A percentile compares a stretch with the other conserved stretches of the same genome.
These are phyloP conservation scores for Drosophila diplacantha DNA, from an alignment of 2,888 invertebrate species.

Conservation along the genomic window DNA sequence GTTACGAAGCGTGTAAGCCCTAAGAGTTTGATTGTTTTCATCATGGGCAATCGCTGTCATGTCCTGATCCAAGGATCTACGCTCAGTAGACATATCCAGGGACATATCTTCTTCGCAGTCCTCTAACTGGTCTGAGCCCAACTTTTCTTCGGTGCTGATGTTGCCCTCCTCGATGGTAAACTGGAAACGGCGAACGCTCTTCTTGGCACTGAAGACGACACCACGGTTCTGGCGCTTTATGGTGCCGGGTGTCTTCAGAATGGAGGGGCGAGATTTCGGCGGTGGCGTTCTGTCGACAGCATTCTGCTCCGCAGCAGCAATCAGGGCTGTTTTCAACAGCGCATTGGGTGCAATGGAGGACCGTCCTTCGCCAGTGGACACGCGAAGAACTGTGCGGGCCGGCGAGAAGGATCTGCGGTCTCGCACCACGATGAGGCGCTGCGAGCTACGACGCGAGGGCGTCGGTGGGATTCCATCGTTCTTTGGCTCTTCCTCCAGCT, in stretches of 20 bases:
- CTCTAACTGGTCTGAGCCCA: constrained; percentile 38
- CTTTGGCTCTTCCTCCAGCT: constrained; percentile 39
- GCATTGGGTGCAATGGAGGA: constrained; percentile 26
- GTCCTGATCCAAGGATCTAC: constrained; percentile 7
- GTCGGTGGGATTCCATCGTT: background rate
- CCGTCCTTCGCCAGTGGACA: constrained; percentile 39
- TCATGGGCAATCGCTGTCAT: background rate
- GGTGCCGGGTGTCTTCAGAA: constrained; percentile 75
- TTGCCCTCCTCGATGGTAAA: constrained; percentile 65
- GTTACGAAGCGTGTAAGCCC: constrained; percentile 48
- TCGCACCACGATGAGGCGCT: constrained; percentile 46
- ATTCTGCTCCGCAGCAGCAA: constrained; percentile 43
- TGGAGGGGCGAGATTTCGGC: constrained; percentile 59
- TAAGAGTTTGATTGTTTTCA: constrained; percentile 2
- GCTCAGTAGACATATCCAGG: constrained; percentile 25
- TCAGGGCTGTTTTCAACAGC: constrained; percentile 49
- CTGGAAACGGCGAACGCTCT: constrained; percentile 66
- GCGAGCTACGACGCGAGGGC: constrained; percentile 18
- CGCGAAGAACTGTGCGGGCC: constrained; percentile 47
- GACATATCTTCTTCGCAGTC: constrained; percentile 58
- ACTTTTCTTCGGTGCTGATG: constrained; percentile 34
- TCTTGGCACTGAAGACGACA: constrained; percentile 71
- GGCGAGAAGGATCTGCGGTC: constrained; percentile 59
- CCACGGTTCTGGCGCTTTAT: constrained; percentile 52
- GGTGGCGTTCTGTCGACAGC: constrained; percentile 12